Evolutionary conservation across 2,113 vertebrate species (phyloP).

Genomic region (Labrus mixtus): DNA sequence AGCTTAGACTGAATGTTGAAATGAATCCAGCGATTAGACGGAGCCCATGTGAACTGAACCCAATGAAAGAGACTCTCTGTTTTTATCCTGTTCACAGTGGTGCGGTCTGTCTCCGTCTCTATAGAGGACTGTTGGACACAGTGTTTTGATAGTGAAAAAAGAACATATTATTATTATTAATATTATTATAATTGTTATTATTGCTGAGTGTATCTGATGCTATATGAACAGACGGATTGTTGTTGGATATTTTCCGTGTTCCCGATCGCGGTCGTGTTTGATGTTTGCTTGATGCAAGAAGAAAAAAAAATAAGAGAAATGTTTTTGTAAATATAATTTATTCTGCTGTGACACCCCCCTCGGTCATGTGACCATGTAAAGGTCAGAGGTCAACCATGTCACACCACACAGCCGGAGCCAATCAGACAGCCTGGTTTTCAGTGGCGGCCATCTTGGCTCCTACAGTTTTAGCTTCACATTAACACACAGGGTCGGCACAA

Average conservation of each 20-base stretch:
- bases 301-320: constrained; percentile 65
- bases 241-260: constrained; percentile 67
- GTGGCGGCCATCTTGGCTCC: constrained; percentile 29
- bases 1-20: not conserved
- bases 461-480: constrained; percentile 2
- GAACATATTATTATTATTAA: constrained; percentile 34
- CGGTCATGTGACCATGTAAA: constrained; percentile 71
- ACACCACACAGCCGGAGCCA: constrained; percentile 32
- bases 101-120: constrained; percentile 49
- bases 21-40: constrained; percentile 44
- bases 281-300: constrained; percentile 77
- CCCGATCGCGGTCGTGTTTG: constrained; percentile 74
- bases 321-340: constrained; percentile 86
- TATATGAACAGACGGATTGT: constrained; percentile 27
- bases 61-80: constrained; percentile 19
- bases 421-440: constrained; percentile 12
- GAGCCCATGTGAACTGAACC: constrained; percentile 10
- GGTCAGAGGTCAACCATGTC: constrained; percentile 46
- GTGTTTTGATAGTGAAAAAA: constrained; percentile 75
- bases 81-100: constrained; percentile 53
- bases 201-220: constrained; percentile 47
- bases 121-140: constrained; percentile 61
- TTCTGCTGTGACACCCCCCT: constrained; percentile 57
- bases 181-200: constrained; percentile 48
- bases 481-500: too few species aligned